Evolutionary conservation across 2,888 invertebrate species (phyloP).

Genomic region (Hydraecia micacea): DNA sequence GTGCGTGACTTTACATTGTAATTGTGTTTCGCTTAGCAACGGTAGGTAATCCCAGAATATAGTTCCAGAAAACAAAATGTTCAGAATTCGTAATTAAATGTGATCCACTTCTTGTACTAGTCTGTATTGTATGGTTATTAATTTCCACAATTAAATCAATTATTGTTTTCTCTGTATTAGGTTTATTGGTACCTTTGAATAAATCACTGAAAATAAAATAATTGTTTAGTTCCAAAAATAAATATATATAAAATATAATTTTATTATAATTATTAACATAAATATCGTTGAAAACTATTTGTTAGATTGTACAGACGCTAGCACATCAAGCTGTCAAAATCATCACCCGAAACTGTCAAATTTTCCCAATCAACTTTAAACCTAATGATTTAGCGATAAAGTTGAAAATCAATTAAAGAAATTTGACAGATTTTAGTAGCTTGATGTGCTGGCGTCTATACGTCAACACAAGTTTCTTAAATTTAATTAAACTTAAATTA

Average conservation of each 20-base stretch:
- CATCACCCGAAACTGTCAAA: no score
- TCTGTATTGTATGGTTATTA: background rate
- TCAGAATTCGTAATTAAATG: no score
- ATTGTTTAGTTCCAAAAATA: constrained; percentile 53
- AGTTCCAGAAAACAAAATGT: no score
- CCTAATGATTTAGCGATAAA: no score
- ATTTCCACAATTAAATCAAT: background rate
- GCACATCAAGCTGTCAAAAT: no score
- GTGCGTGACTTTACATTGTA: no score
- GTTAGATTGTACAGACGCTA: background rate
- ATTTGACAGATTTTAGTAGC: no score
- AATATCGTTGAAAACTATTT: constrained; percentile 32
- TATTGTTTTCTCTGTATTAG: background rate
- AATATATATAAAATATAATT: constrained; percentile 23
- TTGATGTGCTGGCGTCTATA: background rate
- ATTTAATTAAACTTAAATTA: constrained; percentile 32
- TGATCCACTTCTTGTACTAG: background rate
- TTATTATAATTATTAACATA: constrained; percentile 4
- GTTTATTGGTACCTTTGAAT: background rate
- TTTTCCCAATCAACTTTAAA: no score
- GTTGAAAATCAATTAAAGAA: no score
- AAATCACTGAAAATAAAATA: constrained; percentile 16
- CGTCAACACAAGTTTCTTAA: constrained; percentile 37
- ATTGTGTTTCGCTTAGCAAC: no score
- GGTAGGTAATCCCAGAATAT: no score